These are phyloP conservation scores for Chymomyza procnemis DNA, from an alignment of 2,888 invertebrate genomes.

Conservation along the genomic window DNA sequence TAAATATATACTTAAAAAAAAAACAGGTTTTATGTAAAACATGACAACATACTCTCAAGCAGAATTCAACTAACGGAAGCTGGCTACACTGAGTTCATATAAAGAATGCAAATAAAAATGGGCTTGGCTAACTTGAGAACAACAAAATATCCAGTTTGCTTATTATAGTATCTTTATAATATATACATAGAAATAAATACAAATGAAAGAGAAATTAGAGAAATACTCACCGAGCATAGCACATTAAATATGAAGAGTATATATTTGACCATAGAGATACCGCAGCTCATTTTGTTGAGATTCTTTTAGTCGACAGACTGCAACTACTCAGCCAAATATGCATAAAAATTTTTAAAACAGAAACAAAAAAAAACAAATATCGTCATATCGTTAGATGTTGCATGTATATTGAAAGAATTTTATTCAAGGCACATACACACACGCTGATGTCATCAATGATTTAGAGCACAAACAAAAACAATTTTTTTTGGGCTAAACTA, in stretches of 20 bases:
- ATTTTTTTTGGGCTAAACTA: neutral
- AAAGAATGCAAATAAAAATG: conserved; percentile 6
- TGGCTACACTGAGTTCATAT: neutral
- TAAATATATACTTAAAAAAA: conserved; percentile 12
- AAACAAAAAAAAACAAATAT: conserved; percentile 20
- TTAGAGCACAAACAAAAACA: neutral
- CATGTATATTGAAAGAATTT: neutral
- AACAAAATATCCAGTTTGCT: conserved; percentile 5
- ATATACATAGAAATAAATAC: neutral
- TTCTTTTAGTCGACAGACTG: conserved; percentile 45
- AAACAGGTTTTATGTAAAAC: conserved; percentile 50
- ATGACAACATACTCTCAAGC: neutral
- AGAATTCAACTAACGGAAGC: conserved; percentile 6
- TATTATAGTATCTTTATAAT: conserved; percentile 11
- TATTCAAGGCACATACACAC: neutral
- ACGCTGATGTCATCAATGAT: conserved; percentile 14
- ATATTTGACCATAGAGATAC: conserved; percentile 89
- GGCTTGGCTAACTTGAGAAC: conserved; percentile 19
- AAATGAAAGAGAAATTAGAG: neutral
- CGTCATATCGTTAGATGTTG: conserved; percentile 18
- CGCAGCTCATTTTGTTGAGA: conserved; percentile 83
- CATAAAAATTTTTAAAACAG: conserved; percentile 17
- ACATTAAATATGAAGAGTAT: conserved; percentile 90
- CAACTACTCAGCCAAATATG: conserved; percentile 38
- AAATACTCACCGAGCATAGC: conserved; percentile 86